Evolutionary conservation across 2,888 invertebrate species (phyloP).

Genomic region (Cylindroiulus punctatus): DNA sequence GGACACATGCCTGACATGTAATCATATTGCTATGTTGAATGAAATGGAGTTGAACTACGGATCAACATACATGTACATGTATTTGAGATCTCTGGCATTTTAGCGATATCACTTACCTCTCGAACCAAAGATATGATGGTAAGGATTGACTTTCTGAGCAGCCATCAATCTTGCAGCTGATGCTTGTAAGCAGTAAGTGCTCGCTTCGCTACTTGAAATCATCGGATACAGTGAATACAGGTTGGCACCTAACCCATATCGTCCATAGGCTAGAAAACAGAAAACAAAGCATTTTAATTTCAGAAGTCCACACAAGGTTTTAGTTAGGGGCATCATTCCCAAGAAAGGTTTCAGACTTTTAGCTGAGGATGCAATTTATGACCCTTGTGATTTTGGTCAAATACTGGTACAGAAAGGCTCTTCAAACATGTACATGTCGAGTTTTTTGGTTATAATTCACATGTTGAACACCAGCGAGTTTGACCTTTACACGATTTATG

Average conservation of each 20-base stretch:
- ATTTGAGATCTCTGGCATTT: no score
- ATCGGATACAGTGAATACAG: conserved; percentile 55
- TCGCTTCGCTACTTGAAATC: conserved; percentile 50
- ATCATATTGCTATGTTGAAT: no score
- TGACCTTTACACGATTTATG: no score
- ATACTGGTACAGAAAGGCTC: no score
- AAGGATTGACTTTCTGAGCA: conserved; percentile 54
- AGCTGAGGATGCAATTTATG: no score
- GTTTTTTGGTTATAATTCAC: no score
- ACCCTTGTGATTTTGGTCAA: no score
- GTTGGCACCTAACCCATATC: conserved; percentile 54
- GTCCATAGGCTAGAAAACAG: conserved; percentile 51
- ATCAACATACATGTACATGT: no score
- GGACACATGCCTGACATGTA: no score
- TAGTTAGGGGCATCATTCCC: not conserved
- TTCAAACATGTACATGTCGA: no score
- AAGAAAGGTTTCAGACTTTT: not conserved
- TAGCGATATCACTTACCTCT: conserved; percentile 47
- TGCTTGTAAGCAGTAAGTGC: conserved; percentile 53
- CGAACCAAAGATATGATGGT: conserved; percentile 48
- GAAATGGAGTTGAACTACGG: no score
- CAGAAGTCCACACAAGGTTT: not conserved
- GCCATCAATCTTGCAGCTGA: conserved; percentile 53
- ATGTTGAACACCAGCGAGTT: no score
- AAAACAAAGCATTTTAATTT: not conserved